phyloP scores from a whole-genome alignment of 1,140 invertebrate genomes.

The Drosophila guanche region DNA sequence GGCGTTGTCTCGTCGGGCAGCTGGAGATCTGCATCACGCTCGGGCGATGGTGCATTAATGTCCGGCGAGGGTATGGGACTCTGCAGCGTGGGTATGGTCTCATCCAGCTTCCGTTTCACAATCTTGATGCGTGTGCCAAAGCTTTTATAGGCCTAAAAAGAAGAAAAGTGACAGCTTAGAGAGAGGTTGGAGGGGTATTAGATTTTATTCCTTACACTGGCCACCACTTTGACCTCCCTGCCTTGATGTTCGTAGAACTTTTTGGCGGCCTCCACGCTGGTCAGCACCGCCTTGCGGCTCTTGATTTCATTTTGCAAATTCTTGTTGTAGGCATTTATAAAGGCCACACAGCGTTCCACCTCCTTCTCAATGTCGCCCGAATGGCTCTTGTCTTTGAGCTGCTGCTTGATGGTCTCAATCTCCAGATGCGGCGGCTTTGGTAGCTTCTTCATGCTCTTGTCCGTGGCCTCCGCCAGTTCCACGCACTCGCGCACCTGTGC shows the following conservation, averaged over 20 bases:
- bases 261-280: conserved; percentile 90
- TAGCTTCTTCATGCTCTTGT: conserved; percentile 82
- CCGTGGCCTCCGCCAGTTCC: conserved; percentile 76
- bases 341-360: conserved; percentile 90
- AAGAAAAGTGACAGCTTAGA: neutral
- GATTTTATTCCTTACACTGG: conserved; percentile 90
- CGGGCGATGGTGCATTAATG: conserved; percentile 92
- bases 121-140: conserved; percentile 94
- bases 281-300: conserved; percentile 90
- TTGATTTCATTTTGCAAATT: conserved; percentile 92
- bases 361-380: conserved; percentile 95
- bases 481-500: conserved; percentile 85
- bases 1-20: conserved; percentile 85
- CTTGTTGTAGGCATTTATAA: conserved; percentile 91
- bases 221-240: conserved; percentile 96
- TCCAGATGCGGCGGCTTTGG: conserved; percentile 77
- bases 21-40: conserved; percentile 91
- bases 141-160: conserved; percentile 93
- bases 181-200: no score
- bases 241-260: conserved; percentile 95
- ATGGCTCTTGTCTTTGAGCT: conserved; percentile 88
- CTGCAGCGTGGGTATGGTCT: conserved; percentile 87
- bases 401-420: conserved; percentile 73
- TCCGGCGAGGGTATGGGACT: conserved; percentile 90
- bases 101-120: conserved; percentile 92